Evolutionary conservation across 2,113 vertebrate genomes (phyloP), one percentile per base, ranked within the genome.

Genomic region (Macaca fascicularis): DNA sequence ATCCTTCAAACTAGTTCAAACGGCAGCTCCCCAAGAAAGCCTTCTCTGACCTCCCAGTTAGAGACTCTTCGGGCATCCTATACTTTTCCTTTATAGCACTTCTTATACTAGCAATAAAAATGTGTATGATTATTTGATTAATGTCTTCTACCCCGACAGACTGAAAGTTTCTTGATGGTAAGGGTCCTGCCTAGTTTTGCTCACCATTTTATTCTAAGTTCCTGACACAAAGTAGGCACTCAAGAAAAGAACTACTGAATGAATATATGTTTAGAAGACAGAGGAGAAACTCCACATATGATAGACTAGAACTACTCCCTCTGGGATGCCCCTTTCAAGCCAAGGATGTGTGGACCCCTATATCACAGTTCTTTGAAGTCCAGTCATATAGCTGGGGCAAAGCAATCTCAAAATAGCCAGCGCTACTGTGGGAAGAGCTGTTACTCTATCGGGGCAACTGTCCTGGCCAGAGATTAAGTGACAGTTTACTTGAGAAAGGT

Each of bases 401-500:
- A 94, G 70, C 50, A 76, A 78, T 61, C 79, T 95, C 81, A 59
- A 96, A 97, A 93, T 32, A 95, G 92, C 61, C 64, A 88, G 8
- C 45, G 84, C 30, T 45, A 35, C 45, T 84, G 55, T 75, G 76
- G 79, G 82, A 23, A 50, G 75, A 38, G 48, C 14, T 55, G 93
- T 84, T 90, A 94, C 50, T 43, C 57, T 89, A 78, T 85, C 74
- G 0, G 76, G 72, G 76, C 78, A 89, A 78, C 27, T 69, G 59
- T 82, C 67, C 85, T 89, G 14, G 48, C 78, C 81, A 81, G 52
- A 94, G 91, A 95, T 97, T 93, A 96, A 61, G 76, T 95, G 94
- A 94, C 94, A 93, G 81, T 94, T 90, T 92, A 98, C 80, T 81
- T 96, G 97, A 97, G 98, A 97, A 80, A 93, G 81, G 85, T 48